Base-by-base conservation (phyloP, 1,140 invertebrate genomes). In the Chironomus tepperi region DNA sequence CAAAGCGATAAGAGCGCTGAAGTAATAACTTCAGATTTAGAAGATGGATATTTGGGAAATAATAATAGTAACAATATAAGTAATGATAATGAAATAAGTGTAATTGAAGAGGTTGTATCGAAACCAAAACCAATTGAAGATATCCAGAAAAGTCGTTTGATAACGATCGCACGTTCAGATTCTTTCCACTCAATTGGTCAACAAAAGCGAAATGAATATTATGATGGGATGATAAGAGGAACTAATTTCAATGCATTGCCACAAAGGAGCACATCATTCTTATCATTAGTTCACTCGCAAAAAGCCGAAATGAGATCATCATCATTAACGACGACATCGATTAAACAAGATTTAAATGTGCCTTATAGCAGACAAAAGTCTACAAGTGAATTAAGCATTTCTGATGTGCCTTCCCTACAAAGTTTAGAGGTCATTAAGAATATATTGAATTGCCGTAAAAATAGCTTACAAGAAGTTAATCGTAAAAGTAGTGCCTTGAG, bases 381-480 rank as follows among this genome's bases (percentile, higher is more conserved):
- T 34, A 80, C 80, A 9, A 81, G 80, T 73, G 81, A 82, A 76
- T 75, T 82, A 42, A 82, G 81, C 77, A 82, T 82, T 42, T 80
- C 77, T 0, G 81, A 82, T 73, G 79, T 79, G 1, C 81, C 81
- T 0, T 79, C 79, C 2, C 76, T 82, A 16, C 81, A 82, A 73
- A 81, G 81, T 43, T 76, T 80, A 16, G 79, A 80, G 74, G 78
- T 82, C 1, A 81, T 82, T 74, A 82, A 81, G 76, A 79, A 77
- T 7, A 82, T 82, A 21, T 47, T 82, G 43, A 75, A 43, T 73
- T 79, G 80, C 8, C 75, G 80, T 16, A 81, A 82, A 75, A 81
- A 79, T 73, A 82, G 79, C 47, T 73, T 80, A 43, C 77, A 75
- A 1, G 79, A 79, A 9, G 77, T 57, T 42, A 75, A 8, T 34